These are phyloP conservation scores for Neodontobutis hainanensis DNA, from an alignment of 2,113 vertebrate species.

Conservation along the genomic window DNA sequence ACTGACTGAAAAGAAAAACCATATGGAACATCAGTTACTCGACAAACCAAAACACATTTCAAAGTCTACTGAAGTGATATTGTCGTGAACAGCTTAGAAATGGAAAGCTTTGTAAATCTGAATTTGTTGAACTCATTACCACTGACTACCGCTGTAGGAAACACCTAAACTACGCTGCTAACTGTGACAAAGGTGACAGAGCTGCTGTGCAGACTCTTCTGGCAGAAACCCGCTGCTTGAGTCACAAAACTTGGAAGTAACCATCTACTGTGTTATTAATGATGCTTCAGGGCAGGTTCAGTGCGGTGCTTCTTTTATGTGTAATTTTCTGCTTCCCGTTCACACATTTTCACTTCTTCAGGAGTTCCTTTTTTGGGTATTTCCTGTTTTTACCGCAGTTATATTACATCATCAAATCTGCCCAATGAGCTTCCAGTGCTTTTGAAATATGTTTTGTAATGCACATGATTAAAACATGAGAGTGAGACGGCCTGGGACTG, in stretches of 20 bases:
- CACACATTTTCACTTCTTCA: not conserved
- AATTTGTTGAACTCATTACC: not conserved
- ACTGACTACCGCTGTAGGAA: conserved; percentile 5
- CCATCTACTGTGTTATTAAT: not conserved
- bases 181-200: conserved; percentile 9
- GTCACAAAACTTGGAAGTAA: not conserved
- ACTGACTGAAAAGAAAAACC: not conserved
- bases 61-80: not conserved
- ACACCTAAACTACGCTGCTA: not conserved
- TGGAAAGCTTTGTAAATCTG: not conserved
- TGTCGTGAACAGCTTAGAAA: not conserved
- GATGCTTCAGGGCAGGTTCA: not conserved
- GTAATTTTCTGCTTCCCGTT: not conserved
- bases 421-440: not conserved
- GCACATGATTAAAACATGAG: conserved; percentile 65
- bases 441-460: not conserved
- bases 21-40: not conserved
- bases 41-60: not conserved
- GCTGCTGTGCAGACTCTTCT: not conserved
- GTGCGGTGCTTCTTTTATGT: not conserved
- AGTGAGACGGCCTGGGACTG: conserved; percentile 41
- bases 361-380: conserved; percentile 11
- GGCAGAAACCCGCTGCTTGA: not conserved
- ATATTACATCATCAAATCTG: conserved; percentile 6
- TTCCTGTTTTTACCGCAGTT: not conserved